A percentile compares a stretch with the other conserved stretches of the same genome.
phyloP scores from a whole-genome alignment of 2,113 vertebrate species.

The Natator depressus region DNA sequence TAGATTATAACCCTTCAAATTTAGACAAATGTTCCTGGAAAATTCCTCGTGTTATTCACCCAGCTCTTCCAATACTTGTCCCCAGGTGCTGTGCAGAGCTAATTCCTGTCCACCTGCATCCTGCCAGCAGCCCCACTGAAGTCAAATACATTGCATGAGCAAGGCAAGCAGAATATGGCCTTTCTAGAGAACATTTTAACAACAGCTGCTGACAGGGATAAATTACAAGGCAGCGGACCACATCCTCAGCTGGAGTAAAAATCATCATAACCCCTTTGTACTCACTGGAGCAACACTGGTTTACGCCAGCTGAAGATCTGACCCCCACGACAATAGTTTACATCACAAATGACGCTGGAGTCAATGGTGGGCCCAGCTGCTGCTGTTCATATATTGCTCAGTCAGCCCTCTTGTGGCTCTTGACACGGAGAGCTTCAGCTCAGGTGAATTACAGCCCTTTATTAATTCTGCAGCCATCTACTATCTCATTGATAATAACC shows the following conservation, averaged over 20 bases:
- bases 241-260: not conserved
- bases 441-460: constrained; percentile 18
- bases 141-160: not conserved
- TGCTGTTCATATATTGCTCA: not conserved
- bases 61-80: not conserved
- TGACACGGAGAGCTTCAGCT: not conserved
- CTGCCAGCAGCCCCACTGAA: not conserved
- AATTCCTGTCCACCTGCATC: not conserved
- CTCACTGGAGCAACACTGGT: not conserved
- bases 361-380: fast-evolving
- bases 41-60: not conserved
- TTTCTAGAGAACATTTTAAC: fast-evolving
- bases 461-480: not conserved
- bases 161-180: constrained; percentile 1
- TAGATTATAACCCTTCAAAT: not conserved
- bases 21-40: not conserved
- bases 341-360: not conserved
- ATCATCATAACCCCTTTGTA: not conserved
- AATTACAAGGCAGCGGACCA: not conserved
- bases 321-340: not conserved
- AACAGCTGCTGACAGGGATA: too few relatives aligned
- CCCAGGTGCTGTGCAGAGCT: fast-evolving
- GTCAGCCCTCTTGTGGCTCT: not conserved
- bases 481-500: not conserved
- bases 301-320: not conserved